Evolutionary conservation across 2,888 invertebrate species (phyloP).

Genomic region (Hydraecia micacea): DNA sequence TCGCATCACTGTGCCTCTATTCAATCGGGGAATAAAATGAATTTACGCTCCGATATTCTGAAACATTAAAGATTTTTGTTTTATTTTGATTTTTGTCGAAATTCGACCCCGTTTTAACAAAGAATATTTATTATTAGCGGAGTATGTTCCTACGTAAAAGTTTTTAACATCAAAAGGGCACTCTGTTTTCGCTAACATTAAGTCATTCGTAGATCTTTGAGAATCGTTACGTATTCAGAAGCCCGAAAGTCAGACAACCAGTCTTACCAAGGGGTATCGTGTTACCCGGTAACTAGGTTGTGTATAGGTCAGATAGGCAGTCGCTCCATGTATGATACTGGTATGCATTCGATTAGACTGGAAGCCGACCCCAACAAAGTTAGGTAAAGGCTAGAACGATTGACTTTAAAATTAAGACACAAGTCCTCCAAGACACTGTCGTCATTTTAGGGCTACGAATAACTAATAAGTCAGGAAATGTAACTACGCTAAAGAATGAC

Average conservation of each 20-base stretch:
- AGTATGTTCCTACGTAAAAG: background rate
- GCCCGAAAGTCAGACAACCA: background rate
- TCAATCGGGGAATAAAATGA: slow-evolving; percentile 80
- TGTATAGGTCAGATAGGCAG: background rate
- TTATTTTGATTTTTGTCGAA: slow-evolving; percentile 30
- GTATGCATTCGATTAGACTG: background rate
- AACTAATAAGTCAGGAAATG: too few species aligned
- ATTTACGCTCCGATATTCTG: slow-evolving; percentile 76
- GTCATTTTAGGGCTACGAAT: background rate
- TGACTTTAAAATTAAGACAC: too few species aligned
- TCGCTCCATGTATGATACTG: background rate
- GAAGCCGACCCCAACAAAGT: background rate
- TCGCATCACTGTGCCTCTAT: slow-evolving; percentile 74
- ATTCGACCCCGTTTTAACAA: slow-evolving; percentile 12
- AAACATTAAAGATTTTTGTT: slow-evolving; percentile 68
- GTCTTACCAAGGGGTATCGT: background rate
- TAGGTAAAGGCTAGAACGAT: background rate
- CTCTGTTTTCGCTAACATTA: background rate
- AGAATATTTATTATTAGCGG: slow-evolving; percentile 5
- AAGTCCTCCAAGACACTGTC: background rate
- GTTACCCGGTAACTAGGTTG: background rate
- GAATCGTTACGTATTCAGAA: background rate
- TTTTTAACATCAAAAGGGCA: background rate
- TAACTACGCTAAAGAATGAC: too few species aligned
- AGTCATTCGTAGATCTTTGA: background rate